Percentiles rank a stretch among this genome's conserved stretches.
phyloP scores from a whole-genome alignment of 2,113 vertebrate species.

The Andinoacara biseriatus region DNA sequence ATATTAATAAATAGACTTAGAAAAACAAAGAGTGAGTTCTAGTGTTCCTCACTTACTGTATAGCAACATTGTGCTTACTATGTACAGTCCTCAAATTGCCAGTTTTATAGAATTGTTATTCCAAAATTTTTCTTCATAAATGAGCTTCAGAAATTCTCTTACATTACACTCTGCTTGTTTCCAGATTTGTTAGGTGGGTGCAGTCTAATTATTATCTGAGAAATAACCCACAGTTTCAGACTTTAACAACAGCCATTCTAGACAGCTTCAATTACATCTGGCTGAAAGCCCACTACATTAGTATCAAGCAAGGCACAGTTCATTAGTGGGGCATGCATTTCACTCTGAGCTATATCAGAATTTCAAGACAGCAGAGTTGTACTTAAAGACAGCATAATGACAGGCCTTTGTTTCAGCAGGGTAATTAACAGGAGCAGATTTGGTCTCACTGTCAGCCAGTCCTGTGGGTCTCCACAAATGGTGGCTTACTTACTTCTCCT shows the following conservation, averaged over 20 bases:
- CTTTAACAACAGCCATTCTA: neutral
- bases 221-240: neutral
- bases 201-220: no score
- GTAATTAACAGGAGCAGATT: neutral
- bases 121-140: neutral
- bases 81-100: neutral
- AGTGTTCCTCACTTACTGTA: neutral
- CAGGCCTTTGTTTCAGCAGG: neutral
- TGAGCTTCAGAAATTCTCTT: neutral
- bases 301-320: neutral
- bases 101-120: fast-evolving
- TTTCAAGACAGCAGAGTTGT: neutral
- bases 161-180: neutral
- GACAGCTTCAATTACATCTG: neutral
- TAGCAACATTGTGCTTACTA: neutral
- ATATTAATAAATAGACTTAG: neutral
- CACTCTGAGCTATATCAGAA: neutral
- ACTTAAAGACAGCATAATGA: neutral
- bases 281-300: neutral
- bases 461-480: neutral
- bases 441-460: neutral
- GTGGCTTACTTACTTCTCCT: no score
- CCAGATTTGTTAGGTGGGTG: neutral
- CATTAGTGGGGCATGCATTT: neutral
- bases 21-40: neutral